A percentile compares a stretch with the other conserved stretches of the same genome.
These are phyloP conservation scores for Geophilus truncorum DNA, from an alignment of 2,888 invertebrate genomes.

Conservation along the genomic window DNA sequence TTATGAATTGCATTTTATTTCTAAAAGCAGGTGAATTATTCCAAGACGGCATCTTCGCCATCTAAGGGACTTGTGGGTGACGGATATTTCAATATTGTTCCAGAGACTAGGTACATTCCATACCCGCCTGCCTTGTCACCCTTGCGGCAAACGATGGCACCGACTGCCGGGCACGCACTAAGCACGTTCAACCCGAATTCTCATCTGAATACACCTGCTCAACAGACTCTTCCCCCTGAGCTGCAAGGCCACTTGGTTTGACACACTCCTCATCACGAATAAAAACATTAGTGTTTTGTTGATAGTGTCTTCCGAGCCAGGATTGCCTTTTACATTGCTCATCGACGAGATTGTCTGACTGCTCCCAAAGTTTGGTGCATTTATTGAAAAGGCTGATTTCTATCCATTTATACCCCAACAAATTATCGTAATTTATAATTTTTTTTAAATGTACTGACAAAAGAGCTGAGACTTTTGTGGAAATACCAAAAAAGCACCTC, in stretches of 20 bases:
- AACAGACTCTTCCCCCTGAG: constrained; percentile 40
- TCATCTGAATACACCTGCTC: constrained; percentile 38
- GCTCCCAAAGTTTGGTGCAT: too few species aligned
- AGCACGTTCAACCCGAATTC: constrained; percentile 46
- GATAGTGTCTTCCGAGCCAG: neutral
- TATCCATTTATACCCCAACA: neutral
- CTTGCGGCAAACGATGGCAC: neutral
- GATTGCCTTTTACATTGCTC: neutral
- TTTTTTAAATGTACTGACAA: too few species aligned
- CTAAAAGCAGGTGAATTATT: constrained; percentile 31
- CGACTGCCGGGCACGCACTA: constrained; percentile 36
- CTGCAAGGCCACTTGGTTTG: constrained; percentile 47
- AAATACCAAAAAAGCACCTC: neutral
- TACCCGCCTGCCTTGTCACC: constrained; percentile 57
- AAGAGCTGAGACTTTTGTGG: too few species aligned
- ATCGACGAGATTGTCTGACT: neutral
- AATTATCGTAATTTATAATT: neutral
- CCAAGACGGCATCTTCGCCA: constrained; percentile 53
- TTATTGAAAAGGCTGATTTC: neutral
- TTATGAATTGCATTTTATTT: too few species aligned
- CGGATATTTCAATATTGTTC: constrained; percentile 62
- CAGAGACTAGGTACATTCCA: constrained; percentile 65
- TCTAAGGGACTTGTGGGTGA: constrained; percentile 66
- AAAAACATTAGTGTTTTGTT: neutral
- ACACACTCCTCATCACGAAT: constrained; percentile 31